Evolutionary conservation across 2,113 vertebrate species (phyloP).

Genomic region (Isichthys henryi): DNA sequence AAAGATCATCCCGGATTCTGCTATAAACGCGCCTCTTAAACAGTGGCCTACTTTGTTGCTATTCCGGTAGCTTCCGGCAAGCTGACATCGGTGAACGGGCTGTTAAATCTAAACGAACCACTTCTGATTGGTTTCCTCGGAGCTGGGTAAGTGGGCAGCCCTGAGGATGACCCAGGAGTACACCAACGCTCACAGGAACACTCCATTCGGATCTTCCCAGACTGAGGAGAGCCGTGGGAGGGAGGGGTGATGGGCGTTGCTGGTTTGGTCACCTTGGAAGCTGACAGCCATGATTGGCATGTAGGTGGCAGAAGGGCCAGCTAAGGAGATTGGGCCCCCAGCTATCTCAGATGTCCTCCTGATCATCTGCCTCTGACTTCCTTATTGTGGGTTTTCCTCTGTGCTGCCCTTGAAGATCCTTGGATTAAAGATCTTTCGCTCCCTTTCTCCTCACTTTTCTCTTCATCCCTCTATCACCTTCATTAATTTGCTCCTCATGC

Average conservation of each 20-base stretch:
- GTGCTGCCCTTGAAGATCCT: not conserved
- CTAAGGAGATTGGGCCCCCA: not conserved
- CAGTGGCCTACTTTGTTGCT: conserved; percentile 14
- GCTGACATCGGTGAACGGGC: not conserved
- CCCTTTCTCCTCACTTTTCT: not conserved
- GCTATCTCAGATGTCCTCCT: not conserved
- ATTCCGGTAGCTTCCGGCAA: not conserved
- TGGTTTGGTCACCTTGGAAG: not conserved
- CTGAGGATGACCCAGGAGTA: not conserved
- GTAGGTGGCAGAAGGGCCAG: not conserved
- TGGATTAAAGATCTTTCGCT: not conserved
- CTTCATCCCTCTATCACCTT: not conserved
- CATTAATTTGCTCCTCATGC: not conserved
- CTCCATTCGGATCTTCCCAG: not conserved
- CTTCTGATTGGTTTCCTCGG: conserved; percentile 7
- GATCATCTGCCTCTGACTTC: not conserved
- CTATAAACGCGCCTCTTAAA: not conserved
- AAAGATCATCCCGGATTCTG: not conserved
- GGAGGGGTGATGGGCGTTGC: not conserved
- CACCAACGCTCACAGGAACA: not conserved
- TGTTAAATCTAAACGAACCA: conserved; percentile 11
- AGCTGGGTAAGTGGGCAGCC: not conserved
- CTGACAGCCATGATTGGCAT: conserved; percentile 3
- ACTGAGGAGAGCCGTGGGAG: not conserved
- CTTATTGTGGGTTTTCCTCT: not conserved